Percentiles rank a stretch among this genome's conserved stretches.
phyloP scores from a whole-genome alignment of 1,140 invertebrate genomes.

The Lycorma delicatula region DNA sequence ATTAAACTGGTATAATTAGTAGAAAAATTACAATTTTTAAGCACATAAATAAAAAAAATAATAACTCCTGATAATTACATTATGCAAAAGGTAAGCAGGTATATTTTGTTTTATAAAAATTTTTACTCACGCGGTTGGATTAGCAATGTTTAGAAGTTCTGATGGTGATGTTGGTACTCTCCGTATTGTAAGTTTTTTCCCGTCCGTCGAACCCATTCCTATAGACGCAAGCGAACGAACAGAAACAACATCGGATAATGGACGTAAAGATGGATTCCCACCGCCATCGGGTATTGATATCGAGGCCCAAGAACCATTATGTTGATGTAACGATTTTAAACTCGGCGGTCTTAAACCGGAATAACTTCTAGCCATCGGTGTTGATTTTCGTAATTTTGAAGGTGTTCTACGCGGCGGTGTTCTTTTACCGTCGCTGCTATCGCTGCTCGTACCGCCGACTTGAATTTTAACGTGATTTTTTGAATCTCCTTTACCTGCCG shows the following conservation, averaged over 20 bases:
- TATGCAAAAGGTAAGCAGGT: too few relatives aligned
- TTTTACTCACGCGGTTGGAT: slow-evolving; percentile 73
- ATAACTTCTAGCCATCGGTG: background rate
- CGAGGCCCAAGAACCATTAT: slow-evolving; percentile 8
- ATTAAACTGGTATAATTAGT: too few relatives aligned
- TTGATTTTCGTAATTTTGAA: background rate
- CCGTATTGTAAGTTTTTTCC: slow-evolving; percentile 70
- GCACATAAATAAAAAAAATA: too few relatives aligned
- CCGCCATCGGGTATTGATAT: background rate
- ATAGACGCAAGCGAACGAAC: slow-evolving; percentile 55
- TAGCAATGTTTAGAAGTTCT: slow-evolving; percentile 69
- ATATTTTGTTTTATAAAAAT: too few relatives aligned
- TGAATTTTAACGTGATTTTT: slow-evolving; percentile 10
- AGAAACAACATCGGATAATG: slow-evolving; percentile 19
- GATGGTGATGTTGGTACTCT: slow-evolving; percentile 71
- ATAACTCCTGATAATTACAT: too few relatives aligned
- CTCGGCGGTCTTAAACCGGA: slow-evolving; percentile 6
- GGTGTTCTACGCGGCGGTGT: slow-evolving; percentile 14
- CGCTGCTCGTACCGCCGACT: slow-evolving; percentile 18
- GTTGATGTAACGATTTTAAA: slow-evolving; percentile 6
- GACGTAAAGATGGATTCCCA: background rate
- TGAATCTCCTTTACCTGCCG: slow-evolving; percentile 10
- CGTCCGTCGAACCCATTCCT: slow-evolving; percentile 76
- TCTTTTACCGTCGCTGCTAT: slow-evolving; percentile 16
- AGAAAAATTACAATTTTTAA: too few relatives aligned